phyloP scores from a whole-genome alignment of 2,797 vertebrate genomes.

The Psittacula derbiana region DNA sequence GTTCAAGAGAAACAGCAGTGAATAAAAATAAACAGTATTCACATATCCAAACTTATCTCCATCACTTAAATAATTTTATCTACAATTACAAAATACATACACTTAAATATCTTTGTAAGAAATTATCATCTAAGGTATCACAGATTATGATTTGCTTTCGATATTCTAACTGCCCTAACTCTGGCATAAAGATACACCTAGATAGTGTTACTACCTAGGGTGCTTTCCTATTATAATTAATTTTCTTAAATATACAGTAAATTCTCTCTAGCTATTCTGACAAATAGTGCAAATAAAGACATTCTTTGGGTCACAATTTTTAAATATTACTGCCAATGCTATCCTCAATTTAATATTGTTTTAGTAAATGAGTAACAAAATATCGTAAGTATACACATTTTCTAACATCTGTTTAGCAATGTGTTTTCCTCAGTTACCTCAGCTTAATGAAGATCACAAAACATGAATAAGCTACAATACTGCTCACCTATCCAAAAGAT shows the following conservation, averaged over 20 bases:
- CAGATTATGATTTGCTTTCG: conserved; percentile 36
- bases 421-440: background rate
- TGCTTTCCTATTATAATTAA: conserved; percentile 51
- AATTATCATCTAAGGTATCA: conserved; percentile 47
- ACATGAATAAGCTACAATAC: conserved; percentile 54
- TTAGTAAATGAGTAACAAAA: conserved; percentile 71
- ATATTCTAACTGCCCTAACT: conserved; percentile 57
- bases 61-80: conserved; percentile 67
- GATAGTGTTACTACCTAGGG: conserved; percentile 70
- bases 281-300: conserved; percentile 83
- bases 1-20: conserved; percentile 54
- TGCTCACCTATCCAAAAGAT: conserved; percentile 60
- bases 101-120: conserved; percentile 66
- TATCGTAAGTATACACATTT: conserved; percentile 63
- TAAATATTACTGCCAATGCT: conserved; percentile 41
- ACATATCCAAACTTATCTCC: conserved; percentile 47
- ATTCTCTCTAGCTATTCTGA: conserved; percentile 69
- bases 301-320: conserved; percentile 81
- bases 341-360: conserved; percentile 41
- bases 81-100: conserved; percentile 74
- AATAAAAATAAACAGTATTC: conserved; percentile 55
- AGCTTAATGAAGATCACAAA: conserved; percentile 58
- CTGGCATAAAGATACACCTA: conserved; percentile 11
- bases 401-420: conserved; percentile 50
- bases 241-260: conserved; percentile 76